Evolutionary conservation across 2,113 vertebrate species (phyloP).

Genomic region (Fregetta grallaria): DNA sequence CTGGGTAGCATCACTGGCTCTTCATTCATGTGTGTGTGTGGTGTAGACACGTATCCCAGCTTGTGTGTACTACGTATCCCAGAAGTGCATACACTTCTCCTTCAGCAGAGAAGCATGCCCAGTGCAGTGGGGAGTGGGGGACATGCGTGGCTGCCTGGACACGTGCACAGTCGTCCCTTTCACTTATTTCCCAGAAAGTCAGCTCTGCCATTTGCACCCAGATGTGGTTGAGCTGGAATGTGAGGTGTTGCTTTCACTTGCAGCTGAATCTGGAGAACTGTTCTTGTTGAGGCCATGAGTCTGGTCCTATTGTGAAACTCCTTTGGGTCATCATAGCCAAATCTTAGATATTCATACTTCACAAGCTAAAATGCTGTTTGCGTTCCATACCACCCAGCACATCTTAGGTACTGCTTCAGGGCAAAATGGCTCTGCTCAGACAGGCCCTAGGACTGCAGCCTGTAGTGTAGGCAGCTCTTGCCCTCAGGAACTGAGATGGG

Average conservation of each 20-base stretch:
- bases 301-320: conserved; percentile 14
- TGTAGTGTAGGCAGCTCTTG: not conserved
- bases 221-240: conserved; percentile 10
- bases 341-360: not conserved
- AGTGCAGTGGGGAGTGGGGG: not conserved
- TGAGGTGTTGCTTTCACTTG: not conserved
- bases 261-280: not conserved
- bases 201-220: not conserved
- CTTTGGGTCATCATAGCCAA: not conserved
- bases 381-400: not conserved
- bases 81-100: not conserved
- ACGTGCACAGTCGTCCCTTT: not conserved
- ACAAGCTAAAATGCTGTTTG: not conserved
- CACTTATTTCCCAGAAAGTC: not conserved
- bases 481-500: not conserved
- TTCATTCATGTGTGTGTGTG: not conserved
- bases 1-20: not conserved
- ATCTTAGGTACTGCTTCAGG: not conserved
- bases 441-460: not conserved
- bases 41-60: not conserved
- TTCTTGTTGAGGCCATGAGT: not conserved
- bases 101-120: not conserved
- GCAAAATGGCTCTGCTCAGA: not conserved
- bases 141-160: not conserved
- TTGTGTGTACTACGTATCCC: not conserved